These are phyloP conservation scores for Clarias batrachus DNA, from an alignment of 2,113 vertebrate genomes.

Conservation along the genomic window DNA sequence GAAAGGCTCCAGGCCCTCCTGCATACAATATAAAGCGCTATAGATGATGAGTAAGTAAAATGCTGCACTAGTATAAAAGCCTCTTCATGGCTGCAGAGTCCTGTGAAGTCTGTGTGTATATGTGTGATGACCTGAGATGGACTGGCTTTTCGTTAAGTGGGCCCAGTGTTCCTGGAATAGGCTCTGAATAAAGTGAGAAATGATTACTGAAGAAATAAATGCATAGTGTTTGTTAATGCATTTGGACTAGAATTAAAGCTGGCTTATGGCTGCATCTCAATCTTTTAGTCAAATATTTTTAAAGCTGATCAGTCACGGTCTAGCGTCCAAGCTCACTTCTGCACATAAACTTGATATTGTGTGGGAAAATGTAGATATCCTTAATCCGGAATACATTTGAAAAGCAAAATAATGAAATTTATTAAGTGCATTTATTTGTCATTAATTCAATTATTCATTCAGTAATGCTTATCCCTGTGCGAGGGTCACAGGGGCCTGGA, in stretches of 20 bases:
- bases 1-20: too few species aligned
- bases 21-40: too few species aligned
- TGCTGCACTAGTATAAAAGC: too few species aligned
- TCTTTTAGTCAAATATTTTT: not conserved
- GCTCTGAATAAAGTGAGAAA: not conserved
- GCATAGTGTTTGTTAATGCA: not conserved
- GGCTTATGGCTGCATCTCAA: not conserved
- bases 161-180: not conserved
- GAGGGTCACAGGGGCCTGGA: too few species aligned
- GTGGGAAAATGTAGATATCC: not conserved
- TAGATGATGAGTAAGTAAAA: too few species aligned
- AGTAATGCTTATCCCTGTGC: too few species aligned
- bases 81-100: not conserved
- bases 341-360: conserved; percentile 28
- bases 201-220: not conserved
- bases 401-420: conserved; percentile 28
- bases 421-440: too few species aligned
- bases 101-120: not conserved
- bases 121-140: not conserved
- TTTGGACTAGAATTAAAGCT: not conserved
- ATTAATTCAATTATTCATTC: too few species aligned
- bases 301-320: not conserved
- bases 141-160: not conserved
- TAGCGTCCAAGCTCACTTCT: not conserved
- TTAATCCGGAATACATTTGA: conserved; percentile 35